Evolutionary conservation across 92 coral and sea anemone genomes (phyloP).

Genomic region (Porites lobata): DNA sequence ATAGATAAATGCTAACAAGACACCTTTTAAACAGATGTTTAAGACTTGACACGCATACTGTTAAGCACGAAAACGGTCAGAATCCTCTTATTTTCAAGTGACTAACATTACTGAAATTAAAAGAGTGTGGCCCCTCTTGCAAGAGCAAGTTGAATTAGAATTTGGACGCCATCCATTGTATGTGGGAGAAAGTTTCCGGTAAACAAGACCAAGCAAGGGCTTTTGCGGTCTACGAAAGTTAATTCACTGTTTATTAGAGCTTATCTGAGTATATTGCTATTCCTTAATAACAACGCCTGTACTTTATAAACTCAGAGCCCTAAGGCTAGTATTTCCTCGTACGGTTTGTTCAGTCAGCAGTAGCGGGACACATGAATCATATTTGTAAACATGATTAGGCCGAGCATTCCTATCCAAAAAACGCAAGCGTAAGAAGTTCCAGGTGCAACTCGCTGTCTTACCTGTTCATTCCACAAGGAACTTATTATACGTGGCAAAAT

Average conservation of each 20-base stretch:
- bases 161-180: neutral
- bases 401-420: neutral
- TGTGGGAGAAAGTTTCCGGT: neutral
- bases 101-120: too few species aligned
- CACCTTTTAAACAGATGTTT: neutral
- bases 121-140: neutral
- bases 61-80: too few species aligned
- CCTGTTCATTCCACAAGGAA: slow-evolving; percentile 6
- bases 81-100: neutral
- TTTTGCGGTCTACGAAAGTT: slow-evolving; percentile 14
- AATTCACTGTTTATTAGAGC: neutral
- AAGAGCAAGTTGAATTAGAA: neutral
- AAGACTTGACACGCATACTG: too few species aligned
- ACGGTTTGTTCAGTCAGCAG: neutral
- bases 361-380: neutral
- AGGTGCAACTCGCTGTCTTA: neutral
- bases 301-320: neutral
- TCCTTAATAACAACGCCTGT: too few species aligned
- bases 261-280: neutral
- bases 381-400: neutral
- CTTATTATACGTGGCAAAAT: neutral
- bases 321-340: neutral
- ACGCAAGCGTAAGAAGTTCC: neutral
- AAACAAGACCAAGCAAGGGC: neutral
- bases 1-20: neutral